Percentiles rank a stretch among this genome's conserved stretches.
These are phyloP conservation scores for Cinclus cinclus DNA, from an alignment of 2,113 vertebrate species.

Conservation along the genomic window DNA sequence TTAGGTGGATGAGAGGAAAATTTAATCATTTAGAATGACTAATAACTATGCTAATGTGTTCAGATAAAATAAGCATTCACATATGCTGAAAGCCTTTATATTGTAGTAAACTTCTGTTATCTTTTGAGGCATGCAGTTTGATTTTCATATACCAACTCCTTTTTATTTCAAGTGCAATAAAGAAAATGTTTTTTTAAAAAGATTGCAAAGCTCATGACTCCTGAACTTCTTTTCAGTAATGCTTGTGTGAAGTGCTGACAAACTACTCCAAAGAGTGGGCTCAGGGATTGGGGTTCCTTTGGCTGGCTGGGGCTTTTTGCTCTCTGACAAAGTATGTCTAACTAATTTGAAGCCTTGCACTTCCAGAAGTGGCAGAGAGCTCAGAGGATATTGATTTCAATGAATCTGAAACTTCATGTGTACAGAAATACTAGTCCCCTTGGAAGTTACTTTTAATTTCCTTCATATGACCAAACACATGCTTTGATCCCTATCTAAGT, in stretches of 20 bases:
- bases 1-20: constrained; percentile 43
- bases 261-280: rapidly evolving
- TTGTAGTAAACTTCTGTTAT: constrained; percentile 56
- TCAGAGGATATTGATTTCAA: not conserved
- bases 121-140: constrained; percentile 25
- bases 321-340: not conserved
- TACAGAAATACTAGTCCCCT: not conserved
- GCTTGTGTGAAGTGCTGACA: not conserved
- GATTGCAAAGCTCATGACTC: not conserved
- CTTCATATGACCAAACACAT: not conserved
- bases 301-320: not conserved
- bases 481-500: not conserved
- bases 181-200: not conserved
- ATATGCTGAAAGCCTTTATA: constrained; percentile 52
- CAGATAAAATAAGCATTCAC: constrained; percentile 57
- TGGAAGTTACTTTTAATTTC: not conserved
- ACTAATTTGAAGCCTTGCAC: not conserved
- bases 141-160: constrained; percentile 31
- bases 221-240: not conserved
- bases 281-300: not conserved
- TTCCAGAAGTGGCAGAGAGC: not conserved
- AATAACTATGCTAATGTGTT: constrained; percentile 66
- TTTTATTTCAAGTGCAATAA: constrained; percentile 39
- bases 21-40: constrained; percentile 45
- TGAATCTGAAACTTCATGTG: not conserved